phyloP scores from a whole-genome alignment of 2,888 invertebrate genomes.

The Acholoe squamosa region DNA sequence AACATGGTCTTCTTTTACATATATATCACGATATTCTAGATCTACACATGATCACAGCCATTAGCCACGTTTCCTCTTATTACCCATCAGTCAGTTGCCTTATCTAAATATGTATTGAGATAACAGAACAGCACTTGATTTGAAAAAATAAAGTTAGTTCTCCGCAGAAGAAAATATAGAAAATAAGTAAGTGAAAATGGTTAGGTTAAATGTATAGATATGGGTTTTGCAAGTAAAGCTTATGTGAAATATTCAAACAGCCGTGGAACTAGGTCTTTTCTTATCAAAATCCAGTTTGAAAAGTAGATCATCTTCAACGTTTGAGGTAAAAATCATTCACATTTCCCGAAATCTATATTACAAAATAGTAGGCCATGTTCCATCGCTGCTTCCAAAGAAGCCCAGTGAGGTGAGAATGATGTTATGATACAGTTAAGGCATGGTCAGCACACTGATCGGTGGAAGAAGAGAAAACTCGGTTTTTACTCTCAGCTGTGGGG shows the following conservation, averaged over 20 bases:
- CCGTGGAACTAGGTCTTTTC: neutral
- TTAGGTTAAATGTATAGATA: neutral
- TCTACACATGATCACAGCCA: conserved; percentile 20
- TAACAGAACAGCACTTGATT: neutral
- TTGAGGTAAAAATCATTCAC: too few relatives aligned
- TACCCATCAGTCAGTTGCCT: conserved; percentile 23
- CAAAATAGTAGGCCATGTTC: neutral
- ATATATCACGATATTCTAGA: neutral
- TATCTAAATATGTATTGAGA: neutral
- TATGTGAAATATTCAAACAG: neutral
- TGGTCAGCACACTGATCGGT: conserved; percentile 34
- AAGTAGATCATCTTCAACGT: neutral
- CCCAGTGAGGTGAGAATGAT: neutral
- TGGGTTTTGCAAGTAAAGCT: neutral
- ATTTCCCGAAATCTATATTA: neutral
- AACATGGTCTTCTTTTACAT: too few relatives aligned
- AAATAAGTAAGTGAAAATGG: neutral
- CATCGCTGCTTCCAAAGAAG: conserved; percentile 28
- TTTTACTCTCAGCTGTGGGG: conserved; percentile 33
- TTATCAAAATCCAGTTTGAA: neutral
- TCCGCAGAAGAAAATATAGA: neutral
- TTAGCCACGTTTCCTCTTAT: neutral
- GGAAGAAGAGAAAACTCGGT: conserved; percentile 28
- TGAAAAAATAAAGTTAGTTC: neutral
- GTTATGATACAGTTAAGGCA: neutral